Evolutionary conservation across 2,113 vertebrate species (phyloP).

Genomic region (Microtus richardsoni): DNA sequence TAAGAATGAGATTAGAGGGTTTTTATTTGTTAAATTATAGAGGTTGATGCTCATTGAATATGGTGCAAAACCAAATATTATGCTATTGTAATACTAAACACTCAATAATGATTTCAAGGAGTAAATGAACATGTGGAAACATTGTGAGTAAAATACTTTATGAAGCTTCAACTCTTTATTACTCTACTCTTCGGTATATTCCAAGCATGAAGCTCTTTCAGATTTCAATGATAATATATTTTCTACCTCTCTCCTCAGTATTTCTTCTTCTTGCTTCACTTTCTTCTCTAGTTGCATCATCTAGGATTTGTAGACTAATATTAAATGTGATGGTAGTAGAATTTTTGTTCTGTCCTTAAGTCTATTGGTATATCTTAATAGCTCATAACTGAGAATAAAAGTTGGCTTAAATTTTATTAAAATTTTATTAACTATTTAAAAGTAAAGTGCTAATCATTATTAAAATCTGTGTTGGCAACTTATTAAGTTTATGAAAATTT

Average conservation of each 20-base stretch:
- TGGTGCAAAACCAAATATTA: background rate
- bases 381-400: background rate
- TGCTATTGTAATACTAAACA: background rate
- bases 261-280: background rate
- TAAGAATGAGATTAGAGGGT: background rate
- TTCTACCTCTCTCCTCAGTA: background rate
- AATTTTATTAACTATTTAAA: constrained; percentile 20
- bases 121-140: background rate
- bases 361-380: background rate
- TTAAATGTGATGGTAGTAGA: background rate
- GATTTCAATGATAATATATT: background rate
- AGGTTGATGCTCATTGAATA: background rate
- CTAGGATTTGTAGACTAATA: background rate
- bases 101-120: constrained; percentile 16
- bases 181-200: background rate
- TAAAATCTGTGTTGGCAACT: background rate
- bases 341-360: background rate
- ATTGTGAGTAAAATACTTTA: background rate
- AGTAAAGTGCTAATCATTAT: background rate
- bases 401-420: background rate
- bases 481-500: constrained; percentile 7
- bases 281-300: background rate
- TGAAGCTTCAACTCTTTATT: background rate
- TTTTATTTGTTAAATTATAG: background rate
- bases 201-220: background rate